phyloP scores from a whole-genome alignment of 2,797 vertebrate genomes.

The Sebastes taczanowskii region DNA sequence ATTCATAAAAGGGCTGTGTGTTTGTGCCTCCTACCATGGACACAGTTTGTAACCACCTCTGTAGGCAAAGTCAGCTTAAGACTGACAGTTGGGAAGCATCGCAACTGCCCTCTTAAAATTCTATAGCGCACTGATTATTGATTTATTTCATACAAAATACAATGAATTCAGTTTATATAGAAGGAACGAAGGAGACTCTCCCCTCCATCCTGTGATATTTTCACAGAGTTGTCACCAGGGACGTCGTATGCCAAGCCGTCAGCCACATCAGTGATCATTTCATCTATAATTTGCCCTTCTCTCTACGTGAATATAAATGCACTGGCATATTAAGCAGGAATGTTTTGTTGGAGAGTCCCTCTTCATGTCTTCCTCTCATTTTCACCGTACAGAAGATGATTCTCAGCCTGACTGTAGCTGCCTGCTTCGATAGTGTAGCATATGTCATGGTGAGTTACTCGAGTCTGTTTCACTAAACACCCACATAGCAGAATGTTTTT shows the following conservation, averaged over 20 bases:
- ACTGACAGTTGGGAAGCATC: conserved; percentile 5
- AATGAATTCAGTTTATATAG: conserved; percentile 2
- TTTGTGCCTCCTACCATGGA: not conserved
- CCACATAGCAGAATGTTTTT: not conserved
- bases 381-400: conserved; percentile 84
- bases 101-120: not conserved
- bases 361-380: conserved; percentile 36
- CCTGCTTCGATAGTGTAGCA: conserved; percentile 85
- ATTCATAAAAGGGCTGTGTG: conserved; percentile 45
- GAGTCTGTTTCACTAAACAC: conserved; percentile 29
- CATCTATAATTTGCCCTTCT: conserved; percentile 42
- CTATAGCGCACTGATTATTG: conserved; percentile 23
- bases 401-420: conserved; percentile 84
- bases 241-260: conserved; percentile 35
- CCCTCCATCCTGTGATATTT: conserved; percentile 33
- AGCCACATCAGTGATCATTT: conserved; percentile 46
- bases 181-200: conserved; percentile 24
- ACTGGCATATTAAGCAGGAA: conserved; percentile 3
- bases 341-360: conserved; percentile 33
- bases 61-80: not conserved
- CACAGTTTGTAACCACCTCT: not conserved
- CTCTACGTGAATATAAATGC: conserved; percentile 34
- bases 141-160: conserved; percentile 39
- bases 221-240: conserved; percentile 30
- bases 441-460: conserved; percentile 86